Conservation (phyloP, 2,888 invertebrate species). For the Anodontia alba region DNA sequence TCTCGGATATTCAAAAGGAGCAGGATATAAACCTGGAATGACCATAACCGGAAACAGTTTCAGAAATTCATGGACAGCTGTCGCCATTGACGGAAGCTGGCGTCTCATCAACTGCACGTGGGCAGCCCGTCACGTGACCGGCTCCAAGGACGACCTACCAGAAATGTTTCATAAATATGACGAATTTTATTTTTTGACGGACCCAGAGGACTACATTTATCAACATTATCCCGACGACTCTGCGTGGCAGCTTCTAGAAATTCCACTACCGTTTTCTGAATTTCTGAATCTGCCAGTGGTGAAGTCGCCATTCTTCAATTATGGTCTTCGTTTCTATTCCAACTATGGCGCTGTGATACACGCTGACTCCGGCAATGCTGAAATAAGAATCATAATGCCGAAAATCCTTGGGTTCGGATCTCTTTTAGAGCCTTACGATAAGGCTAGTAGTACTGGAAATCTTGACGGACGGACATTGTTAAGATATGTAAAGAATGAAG, state of each 20-base stretch:
- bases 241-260: constrained; percentile 85
- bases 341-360: constrained; percentile 80
- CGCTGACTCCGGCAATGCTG: constrained; percentile 79
- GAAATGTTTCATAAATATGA: constrained; percentile 83
- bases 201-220: constrained; percentile 84
- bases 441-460: constrained; percentile 67
- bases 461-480: constrained; percentile 78
- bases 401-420: constrained; percentile 80
- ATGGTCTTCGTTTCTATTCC: constrained; percentile 78
- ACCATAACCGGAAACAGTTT: constrained; percentile 87
- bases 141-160: constrained; percentile 77
- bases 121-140: constrained; percentile 92
- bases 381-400: constrained; percentile 78
- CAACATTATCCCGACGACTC: constrained; percentile 84
- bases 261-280: constrained; percentile 85
- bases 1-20: constrained; percentile 99
- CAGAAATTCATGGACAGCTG: constrained; percentile 99
- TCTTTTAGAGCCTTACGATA: constrained; percentile 76
- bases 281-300: constrained; percentile 85
- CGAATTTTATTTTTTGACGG: constrained; percentile 84
- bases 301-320: constrained; percentile 85
- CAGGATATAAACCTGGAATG: constrained; percentile 97
- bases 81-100: constrained; percentile 99
- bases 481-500: constrained; percentile 78
- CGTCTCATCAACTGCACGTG: constrained; percentile 99